A percentile compares a stretch with the other conserved stretches of the same genome.
Evolutionary conservation across 2,797 vertebrate species (phyloP).

Genomic region (Myripristis jacobus): DNA sequence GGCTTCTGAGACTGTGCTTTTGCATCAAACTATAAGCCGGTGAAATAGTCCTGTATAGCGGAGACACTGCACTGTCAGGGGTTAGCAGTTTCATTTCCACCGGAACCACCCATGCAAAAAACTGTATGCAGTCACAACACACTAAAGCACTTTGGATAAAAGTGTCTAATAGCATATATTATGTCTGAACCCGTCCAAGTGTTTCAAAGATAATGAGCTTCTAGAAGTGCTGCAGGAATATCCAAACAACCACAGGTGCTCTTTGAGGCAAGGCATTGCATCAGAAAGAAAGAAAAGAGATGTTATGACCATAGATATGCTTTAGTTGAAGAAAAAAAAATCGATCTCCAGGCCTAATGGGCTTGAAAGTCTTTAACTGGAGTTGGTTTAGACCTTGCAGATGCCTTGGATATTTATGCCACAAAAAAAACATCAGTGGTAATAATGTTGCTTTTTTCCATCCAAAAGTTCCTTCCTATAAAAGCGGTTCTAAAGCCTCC

Average conservation of each 20-base stretch:
- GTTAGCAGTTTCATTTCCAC: conserved; percentile 28
- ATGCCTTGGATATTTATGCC: neutral
- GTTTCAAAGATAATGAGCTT: too few species aligned
- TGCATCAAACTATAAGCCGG: conserved; percentile 15
- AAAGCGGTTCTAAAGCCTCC: neutral
- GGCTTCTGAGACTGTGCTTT: neutral
- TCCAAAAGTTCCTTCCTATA: neutral
- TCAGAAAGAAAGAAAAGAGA: too few species aligned
- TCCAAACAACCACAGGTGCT: too few species aligned
- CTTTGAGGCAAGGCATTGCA: too few species aligned
- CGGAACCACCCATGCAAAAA: neutral
- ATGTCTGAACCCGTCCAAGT: too few species aligned
- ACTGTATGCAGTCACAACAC: neutral
- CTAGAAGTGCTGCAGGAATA: too few species aligned
- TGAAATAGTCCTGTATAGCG: conserved; percentile 19
- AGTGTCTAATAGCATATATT: neutral
- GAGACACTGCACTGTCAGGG: neutral
- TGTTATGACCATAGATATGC: too few species aligned
- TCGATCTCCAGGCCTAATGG: too few species aligned
- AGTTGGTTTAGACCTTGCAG: too few species aligned
- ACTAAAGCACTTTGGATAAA: neutral
- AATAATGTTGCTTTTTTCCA: neutral
- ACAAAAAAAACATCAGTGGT: too few species aligned
- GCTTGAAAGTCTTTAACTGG: too few species aligned
- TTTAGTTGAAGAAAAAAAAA: too few species aligned